These are phyloP conservation scores for Bombus huntii DNA, from an alignment of 1,140 invertebrate species.

Conservation along the genomic window DNA sequence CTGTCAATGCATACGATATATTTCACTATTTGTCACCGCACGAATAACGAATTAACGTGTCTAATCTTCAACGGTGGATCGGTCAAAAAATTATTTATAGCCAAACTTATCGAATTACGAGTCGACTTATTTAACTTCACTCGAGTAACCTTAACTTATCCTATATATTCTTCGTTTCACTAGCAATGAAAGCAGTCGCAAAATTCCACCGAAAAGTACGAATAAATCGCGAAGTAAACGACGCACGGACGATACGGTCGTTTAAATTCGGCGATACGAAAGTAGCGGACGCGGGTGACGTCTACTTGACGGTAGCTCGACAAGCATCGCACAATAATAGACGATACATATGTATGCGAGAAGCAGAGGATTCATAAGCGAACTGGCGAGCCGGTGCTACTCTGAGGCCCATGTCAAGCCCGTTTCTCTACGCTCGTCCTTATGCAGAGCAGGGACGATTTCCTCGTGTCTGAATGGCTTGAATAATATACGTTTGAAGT, in stretches of 20 bases:
- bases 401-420: slow-evolving; percentile 41
- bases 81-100: too few relatives aligned
- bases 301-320: slow-evolving; percentile 39
- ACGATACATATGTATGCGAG: slow-evolving; percentile 58
- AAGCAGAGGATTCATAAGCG: slow-evolving; percentile 52
- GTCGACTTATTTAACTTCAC: too few relatives aligned
- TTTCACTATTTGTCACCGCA: too few relatives aligned
- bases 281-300: slow-evolving; percentile 4
- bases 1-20: too few relatives aligned
- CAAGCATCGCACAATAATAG: slow-evolving; percentile 54
- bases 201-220: too few relatives aligned
- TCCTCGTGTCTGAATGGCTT: slow-evolving; percentile 65
- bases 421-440: slow-evolving; percentile 47
- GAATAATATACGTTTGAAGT: slow-evolving; percentile 71
- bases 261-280: background rate
- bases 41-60: too few relatives aligned
- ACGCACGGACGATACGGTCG: background rate
- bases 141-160: too few relatives aligned
- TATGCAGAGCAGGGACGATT: slow-evolving; percentile 68
- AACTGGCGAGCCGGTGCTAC: slow-evolving; percentile 22
- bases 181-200: too few relatives aligned
- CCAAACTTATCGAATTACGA: too few relatives aligned
- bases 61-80: too few relatives aligned
- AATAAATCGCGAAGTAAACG: too few relatives aligned
- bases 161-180: too few relatives aligned